phyloP scores from a whole-genome alignment of 2,888 invertebrate genomes.

The Branchinecta sandiegonensis region DNA sequence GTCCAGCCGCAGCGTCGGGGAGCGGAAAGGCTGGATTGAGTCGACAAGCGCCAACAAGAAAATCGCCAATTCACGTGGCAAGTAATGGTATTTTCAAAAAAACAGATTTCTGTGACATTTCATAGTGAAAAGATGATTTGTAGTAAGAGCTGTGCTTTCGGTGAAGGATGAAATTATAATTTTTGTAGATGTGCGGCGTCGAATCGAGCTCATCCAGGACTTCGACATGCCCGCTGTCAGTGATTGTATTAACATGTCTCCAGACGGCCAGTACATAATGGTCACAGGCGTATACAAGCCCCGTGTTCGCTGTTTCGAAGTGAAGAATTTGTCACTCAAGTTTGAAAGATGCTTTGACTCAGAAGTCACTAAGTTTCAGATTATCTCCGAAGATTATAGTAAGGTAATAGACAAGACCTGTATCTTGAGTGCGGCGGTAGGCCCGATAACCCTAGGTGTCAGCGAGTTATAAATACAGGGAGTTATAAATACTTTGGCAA shows the following conservation, averaged over 20 bases:
- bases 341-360: constrained; percentile 96
- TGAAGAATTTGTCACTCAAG: constrained; percentile 85
- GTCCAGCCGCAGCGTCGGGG: too few relatives aligned
- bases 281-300: constrained; percentile 94
- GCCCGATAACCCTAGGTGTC: too few relatives aligned
- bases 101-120: too few relatives aligned
- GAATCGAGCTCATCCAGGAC: constrained; percentile 94
- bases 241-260: constrained; percentile 63
- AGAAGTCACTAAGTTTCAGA: constrained; percentile 83
- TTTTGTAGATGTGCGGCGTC: constrained; percentile 55
- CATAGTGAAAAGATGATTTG: too few relatives aligned
- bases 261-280: constrained; percentile 80
- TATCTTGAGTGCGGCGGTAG: background rate
- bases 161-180: too few relatives aligned
- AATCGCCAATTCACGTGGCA: too few relatives aligned
- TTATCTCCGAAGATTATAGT: constrained; percentile 87
- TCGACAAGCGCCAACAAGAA: too few relatives aligned
- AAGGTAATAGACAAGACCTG: constrained; percentile 48
- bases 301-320: constrained; percentile 86
- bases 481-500: too few relatives aligned
- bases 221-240: constrained; percentile 98
- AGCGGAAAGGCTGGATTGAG: too few relatives aligned
- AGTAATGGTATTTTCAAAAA: too few relatives aligned
- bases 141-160: too few relatives aligned
- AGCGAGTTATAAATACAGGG: too few relatives aligned